Percentiles rank a stretch among this genome's conserved stretches.
Evolutionary conservation across 2,797 vertebrate genomes (phyloP).

Genomic region (Eulemur rubriventer): DNA sequence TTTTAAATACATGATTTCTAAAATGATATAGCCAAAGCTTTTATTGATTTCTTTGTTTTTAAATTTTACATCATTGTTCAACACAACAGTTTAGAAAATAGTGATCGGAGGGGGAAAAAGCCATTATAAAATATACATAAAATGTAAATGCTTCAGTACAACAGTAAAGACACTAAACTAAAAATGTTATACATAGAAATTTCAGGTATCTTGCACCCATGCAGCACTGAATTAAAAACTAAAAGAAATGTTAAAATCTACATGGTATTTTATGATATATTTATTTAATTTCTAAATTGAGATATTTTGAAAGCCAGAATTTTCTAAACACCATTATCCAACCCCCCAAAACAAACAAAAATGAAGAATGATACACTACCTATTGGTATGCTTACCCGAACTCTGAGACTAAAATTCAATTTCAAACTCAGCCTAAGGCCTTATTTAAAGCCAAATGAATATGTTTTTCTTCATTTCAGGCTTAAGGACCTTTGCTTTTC

Average conservation of each 20-base stretch:
- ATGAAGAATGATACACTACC: background rate
- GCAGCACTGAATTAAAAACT: background rate
- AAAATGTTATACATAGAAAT: background rate
- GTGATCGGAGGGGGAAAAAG: background rate
- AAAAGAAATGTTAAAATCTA: background rate
- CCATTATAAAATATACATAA: background rate
- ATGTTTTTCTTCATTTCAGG: constrained; percentile 65
- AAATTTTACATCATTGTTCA: background rate
- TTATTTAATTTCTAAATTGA: background rate
- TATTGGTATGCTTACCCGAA: constrained; percentile 21
- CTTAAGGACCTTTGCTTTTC: constrained; percentile 51
- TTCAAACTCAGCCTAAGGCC: constrained; percentile 50
- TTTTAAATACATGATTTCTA: background rate
- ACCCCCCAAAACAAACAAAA: background rate
- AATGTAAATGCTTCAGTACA: background rate
- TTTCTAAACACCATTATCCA: background rate
- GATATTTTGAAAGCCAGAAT: background rate
- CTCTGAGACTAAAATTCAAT: constrained; percentile 57
- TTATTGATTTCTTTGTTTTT: background rate
- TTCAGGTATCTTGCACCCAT: background rate
- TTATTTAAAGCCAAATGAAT: constrained; percentile 69
- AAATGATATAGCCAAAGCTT: background rate
- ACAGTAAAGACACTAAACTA: background rate
- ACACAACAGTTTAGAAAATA: background rate
- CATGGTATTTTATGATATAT: background rate